These are phyloP conservation scores for Phenganax marumi DNA, from an alignment of 92 coral and sea anemone species.

Conservation along the genomic window DNA sequence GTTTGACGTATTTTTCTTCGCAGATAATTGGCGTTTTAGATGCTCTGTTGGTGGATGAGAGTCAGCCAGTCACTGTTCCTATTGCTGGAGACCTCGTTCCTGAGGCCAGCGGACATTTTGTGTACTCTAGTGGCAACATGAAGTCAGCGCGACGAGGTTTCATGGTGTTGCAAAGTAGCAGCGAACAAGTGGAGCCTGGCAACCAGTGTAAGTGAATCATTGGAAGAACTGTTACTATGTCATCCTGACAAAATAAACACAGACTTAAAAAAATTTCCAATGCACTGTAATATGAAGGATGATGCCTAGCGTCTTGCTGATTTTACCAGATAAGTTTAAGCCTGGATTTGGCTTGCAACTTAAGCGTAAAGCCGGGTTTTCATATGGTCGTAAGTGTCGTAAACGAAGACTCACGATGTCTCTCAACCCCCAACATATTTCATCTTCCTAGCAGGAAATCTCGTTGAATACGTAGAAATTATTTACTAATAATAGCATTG, in stretches of 20 bases:
- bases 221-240: neutral
- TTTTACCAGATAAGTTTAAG: too few species aligned
- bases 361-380: too few species aligned
- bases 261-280: too few species aligned
- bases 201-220: slow-evolving; percentile 25
- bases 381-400: too few species aligned
- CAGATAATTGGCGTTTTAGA: slow-evolving; percentile 75
- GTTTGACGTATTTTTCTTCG: neutral
- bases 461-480: too few species aligned
- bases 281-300: too few species aligned
- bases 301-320: too few species aligned
- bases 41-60: slow-evolving; percentile 72
- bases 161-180: slow-evolving; percentile 31
- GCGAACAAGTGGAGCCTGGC: slow-evolving; percentile 20
- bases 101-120: slow-evolving; percentile 45
- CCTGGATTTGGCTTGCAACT: too few species aligned
- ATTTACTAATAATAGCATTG: too few species aligned
- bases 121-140: slow-evolving; percentile 24
- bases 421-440: too few species aligned
- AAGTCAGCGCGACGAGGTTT: slow-evolving; percentile 30
- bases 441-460: too few species aligned
- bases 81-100: slow-evolving; percentile 67
- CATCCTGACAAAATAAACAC: neutral
- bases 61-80: slow-evolving; percentile 85
- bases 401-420: too few species aligned